Percentiles rank a stretch among this genome's conserved stretches.
Evolutionary conservation across 1,140 invertebrate species (phyloP).

Genomic region (Trachymyrmex septentrionalis): DNA sequence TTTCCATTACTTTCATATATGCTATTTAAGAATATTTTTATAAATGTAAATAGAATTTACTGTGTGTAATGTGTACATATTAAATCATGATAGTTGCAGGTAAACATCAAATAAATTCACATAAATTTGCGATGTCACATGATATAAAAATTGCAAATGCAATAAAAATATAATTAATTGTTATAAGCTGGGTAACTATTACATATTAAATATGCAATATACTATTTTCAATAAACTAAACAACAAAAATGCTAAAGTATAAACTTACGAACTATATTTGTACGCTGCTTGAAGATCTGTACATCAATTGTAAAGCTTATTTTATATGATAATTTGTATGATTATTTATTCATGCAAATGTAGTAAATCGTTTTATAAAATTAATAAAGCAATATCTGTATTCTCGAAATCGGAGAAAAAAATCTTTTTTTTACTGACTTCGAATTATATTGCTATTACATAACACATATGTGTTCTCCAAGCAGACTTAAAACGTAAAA

Average conservation of each 20-base stretch:
- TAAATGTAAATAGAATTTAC: constrained; percentile 61
- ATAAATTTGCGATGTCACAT: not conserved
- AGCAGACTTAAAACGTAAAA: constrained; percentile 64
- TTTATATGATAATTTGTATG: constrained; percentile 4
- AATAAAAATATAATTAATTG: constrained; percentile 34
- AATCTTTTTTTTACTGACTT: constrained; percentile 20
- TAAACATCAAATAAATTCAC: constrained; percentile 18
- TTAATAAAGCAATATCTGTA: not conserved
- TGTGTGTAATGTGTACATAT: constrained; percentile 53
- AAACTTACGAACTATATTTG: constrained; percentile 76
- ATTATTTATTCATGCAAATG: constrained; percentile 10
- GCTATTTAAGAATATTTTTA: constrained; percentile 48
- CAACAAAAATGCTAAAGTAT: constrained; percentile 71
- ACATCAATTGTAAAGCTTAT: constrained; percentile 53
- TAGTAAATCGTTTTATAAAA: constrained; percentile 28
- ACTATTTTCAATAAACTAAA: constrained; percentile 61
- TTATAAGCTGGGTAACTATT: constrained; percentile 62
- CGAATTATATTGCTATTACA: constrained; percentile 33
- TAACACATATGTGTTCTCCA: constrained; percentile 47
- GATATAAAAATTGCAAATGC: constrained; percentile 14
- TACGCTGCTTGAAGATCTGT: constrained; percentile 73
- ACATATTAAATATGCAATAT: constrained; percentile 67
- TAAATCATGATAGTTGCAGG: constrained; percentile 32
- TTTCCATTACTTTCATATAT: constrained; percentile 61
- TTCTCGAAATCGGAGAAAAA: not conserved